These are phyloP conservation scores for Scarus forsteni DNA, from an alignment of 2,797 vertebrate species.

Conservation along the genomic window DNA sequence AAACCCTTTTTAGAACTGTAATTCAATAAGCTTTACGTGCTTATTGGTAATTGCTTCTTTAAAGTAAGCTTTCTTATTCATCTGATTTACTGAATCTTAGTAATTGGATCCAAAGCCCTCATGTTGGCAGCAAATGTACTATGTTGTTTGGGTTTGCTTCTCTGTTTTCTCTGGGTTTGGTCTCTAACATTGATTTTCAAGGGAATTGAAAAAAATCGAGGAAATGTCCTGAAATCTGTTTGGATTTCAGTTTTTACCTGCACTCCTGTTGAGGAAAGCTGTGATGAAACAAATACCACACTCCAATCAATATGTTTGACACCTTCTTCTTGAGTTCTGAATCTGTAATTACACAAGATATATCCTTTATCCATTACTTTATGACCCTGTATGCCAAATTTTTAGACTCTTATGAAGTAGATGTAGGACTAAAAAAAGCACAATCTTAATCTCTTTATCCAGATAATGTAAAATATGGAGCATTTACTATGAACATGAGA, in stretches of 20 bases:
- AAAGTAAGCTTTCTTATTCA: neutral
- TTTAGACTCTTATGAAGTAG: conserved; percentile 8
- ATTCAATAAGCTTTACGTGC: neutral
- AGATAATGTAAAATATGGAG: conserved; percentile 34
- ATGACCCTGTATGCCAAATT: neutral
- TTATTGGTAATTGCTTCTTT: neutral
- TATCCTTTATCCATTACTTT: neutral
- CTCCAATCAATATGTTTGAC: neutral
- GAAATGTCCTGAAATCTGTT: conserved; percentile 80
- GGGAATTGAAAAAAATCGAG: conserved; percentile 65
- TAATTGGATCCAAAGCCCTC: conserved; percentile 31
- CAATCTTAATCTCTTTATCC: conserved; percentile 32
- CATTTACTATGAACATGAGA: conserved; percentile 23
- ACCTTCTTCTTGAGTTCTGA: neutral
- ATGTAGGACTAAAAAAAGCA: conserved; percentile 14
- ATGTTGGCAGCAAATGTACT: conserved; percentile 32
- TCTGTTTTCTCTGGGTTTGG: conserved; percentile 76
- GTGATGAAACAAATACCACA: neutral
- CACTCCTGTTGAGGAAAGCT: conserved; percentile 21
- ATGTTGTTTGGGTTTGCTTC: conserved; percentile 59
- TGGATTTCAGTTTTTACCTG: conserved; percentile 66
- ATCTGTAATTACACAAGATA: neutral
- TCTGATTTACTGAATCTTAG: neutral
- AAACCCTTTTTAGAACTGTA: conserved; percentile 8
- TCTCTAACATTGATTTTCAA: conserved; percentile 76